These are phyloP conservation scores for Anguilla obscura DNA, from an alignment of 2,797 vertebrate genomes.

Conservation along the genomic window DNA sequence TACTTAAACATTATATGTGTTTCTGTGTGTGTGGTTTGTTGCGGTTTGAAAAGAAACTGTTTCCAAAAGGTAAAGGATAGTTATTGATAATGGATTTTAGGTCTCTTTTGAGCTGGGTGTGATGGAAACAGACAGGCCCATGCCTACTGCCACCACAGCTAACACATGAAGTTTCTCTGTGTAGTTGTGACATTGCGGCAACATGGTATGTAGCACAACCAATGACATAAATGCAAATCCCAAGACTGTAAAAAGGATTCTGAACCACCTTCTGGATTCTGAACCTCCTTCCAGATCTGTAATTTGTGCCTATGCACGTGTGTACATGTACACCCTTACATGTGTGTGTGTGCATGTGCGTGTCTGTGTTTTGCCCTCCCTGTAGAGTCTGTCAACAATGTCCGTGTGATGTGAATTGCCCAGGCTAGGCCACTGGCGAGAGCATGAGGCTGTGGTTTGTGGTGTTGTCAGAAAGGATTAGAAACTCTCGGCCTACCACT, in stretches of 20 bases:
- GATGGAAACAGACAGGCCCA: background rate
- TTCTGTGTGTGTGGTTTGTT: background rate
- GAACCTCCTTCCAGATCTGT: background rate
- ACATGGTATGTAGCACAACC: background rate
- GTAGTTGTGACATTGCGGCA: background rate
- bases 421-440: constrained; percentile 1
- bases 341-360: background rate
- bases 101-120: background rate
- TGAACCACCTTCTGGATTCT: background rate
- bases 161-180: background rate
- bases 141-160: background rate
- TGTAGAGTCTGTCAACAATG: constrained; percentile 6
- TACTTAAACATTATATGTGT: background rate
- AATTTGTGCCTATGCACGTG: background rate
- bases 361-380: background rate
- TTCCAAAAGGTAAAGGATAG: background rate
- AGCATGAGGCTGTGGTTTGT: background rate
- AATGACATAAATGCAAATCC: background rate
- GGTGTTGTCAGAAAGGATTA: background rate
- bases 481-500: background rate
- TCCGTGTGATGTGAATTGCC: constrained; percentile 10
- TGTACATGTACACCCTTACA: background rate
- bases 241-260: background rate
- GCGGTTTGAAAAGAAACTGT: background rate
- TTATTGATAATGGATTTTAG: background rate